These are phyloP conservation scores for Lasioglossum zephyrum DNA, from an alignment of 2,888 invertebrate genomes.

Conservation along the genomic window DNA sequence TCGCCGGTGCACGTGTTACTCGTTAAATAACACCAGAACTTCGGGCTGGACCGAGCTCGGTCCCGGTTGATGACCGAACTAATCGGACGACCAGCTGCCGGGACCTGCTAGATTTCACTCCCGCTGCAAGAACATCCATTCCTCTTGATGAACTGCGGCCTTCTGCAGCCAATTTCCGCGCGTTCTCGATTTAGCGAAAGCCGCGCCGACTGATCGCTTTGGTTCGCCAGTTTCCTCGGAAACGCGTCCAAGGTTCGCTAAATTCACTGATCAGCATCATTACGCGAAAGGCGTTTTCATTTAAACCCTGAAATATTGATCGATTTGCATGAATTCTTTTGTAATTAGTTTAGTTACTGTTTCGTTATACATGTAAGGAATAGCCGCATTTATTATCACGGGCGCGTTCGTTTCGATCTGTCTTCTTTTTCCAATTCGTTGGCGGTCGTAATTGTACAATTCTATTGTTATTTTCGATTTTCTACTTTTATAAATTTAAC, in stretches of 20 bases:
- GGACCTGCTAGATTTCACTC: not conserved
- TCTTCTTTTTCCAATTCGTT: too few relatives aligned
- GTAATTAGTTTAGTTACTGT: too few relatives aligned
- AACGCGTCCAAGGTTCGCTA: not conserved
- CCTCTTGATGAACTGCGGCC: slow-evolving; percentile 17
- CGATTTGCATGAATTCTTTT: too few relatives aligned
- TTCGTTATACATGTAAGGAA: too few relatives aligned
- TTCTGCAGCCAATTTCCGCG: slow-evolving; percentile 13
- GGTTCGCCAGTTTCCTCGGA: not conserved
- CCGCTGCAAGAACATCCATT: slow-evolving; percentile 14
- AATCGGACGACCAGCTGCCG: slow-evolving; percentile 37
- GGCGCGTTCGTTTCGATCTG: too few relatives aligned
- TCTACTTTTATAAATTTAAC: too few relatives aligned
- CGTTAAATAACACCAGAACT: not conserved
- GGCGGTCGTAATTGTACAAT: too few relatives aligned
- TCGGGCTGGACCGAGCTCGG: not conserved
- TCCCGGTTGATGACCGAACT: slow-evolving; percentile 12
- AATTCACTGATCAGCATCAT: too few relatives aligned
- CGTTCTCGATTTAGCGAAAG: not conserved
- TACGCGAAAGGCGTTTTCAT: too few relatives aligned
- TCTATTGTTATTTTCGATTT: too few relatives aligned
- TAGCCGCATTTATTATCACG: too few relatives aligned
- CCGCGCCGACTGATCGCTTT: not conserved
- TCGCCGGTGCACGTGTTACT: slow-evolving; percentile 14
- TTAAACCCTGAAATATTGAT: too few relatives aligned